These are phyloP conservation scores for Tetheella fluctuosa DNA, from an alignment of 2,888 invertebrate species.

Conservation along the genomic window DNA sequence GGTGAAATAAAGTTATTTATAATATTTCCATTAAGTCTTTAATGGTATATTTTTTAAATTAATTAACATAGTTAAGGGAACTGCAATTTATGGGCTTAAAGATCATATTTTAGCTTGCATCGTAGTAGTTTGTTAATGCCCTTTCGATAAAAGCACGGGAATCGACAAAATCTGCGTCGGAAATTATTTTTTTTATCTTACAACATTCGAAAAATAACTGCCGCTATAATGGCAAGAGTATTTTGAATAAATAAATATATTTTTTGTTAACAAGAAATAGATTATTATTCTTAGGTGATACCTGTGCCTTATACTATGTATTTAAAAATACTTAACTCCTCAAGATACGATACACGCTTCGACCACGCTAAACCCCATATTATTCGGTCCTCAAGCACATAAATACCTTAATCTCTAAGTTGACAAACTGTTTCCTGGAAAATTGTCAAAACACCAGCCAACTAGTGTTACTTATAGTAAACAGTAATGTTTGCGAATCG, in stretches of 20 bases:
- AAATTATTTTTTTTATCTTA: too few species aligned
- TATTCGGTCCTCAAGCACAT: not conserved
- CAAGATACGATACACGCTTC: not conserved
- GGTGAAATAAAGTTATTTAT: not conserved
- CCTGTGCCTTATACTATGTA: not conserved
- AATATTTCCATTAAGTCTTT: not conserved
- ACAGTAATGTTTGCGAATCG: constrained; percentile 30
- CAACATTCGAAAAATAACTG: too few species aligned
- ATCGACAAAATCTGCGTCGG: too few species aligned
- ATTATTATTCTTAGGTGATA: too few species aligned
- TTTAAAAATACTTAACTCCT: not conserved
- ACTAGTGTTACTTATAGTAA: constrained; percentile 9
- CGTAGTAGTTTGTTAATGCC: too few species aligned
- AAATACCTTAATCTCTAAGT: not conserved
- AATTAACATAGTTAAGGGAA: not conserved
- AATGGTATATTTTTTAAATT: not conserved
- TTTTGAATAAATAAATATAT: too few species aligned
- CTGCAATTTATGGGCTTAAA: not conserved
- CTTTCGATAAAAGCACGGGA: not conserved
- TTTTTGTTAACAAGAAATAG: too few species aligned
- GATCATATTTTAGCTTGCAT: not conserved
- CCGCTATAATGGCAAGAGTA: too few species aligned
- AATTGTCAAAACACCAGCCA: constrained; percentile 13
- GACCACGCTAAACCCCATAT: not conserved
- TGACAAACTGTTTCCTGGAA: constrained; percentile 11